Evolutionary conservation across 35 echinoderm and acorn worm species (phyloP).

Genomic region (Anneissia japonica): DNA sequence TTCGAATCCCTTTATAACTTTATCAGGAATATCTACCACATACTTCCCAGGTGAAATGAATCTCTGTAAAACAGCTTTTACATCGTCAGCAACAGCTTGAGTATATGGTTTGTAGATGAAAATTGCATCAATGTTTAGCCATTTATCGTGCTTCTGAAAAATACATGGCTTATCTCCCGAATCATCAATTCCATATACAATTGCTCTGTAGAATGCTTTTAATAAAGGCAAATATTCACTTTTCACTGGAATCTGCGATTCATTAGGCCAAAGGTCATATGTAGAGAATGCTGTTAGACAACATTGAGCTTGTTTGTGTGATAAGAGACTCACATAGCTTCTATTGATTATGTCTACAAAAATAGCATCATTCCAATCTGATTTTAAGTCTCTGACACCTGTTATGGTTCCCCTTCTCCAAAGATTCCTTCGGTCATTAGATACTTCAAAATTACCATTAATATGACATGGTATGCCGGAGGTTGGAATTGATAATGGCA

Average conservation of each 20-base stretch:
- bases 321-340: slow-evolving; percentile 18
- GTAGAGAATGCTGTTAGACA: background rate
- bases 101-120: slow-evolving; percentile 6
- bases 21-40: background rate
- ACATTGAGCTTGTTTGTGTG: background rate
- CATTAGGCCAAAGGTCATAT: slow-evolving; percentile 26
- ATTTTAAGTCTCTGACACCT: background rate
- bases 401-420: background rate
- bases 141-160: background rate
- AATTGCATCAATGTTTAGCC: background rate
- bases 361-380: slow-evolving; percentile 23
- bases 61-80: background rate
- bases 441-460: slow-evolving; percentile 23
- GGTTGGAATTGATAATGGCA: slow-evolving; percentile 10
- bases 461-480: slow-evolving; percentile 15
- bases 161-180: background rate
- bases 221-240: slow-evolving; percentile 14
- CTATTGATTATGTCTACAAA: slow-evolving; percentile 8
- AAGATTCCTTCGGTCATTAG: slow-evolving; percentile 7
- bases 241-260: background rate
- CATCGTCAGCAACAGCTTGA: background rate
- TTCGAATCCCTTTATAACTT: slow-evolving; percentile 14
- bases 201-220: slow-evolving; percentile 4
- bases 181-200: background rate
- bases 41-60: background rate